Evolutionary conservation across 2,797 vertebrate genomes (phyloP).

Genomic region (Myotis vivesi): DNA sequence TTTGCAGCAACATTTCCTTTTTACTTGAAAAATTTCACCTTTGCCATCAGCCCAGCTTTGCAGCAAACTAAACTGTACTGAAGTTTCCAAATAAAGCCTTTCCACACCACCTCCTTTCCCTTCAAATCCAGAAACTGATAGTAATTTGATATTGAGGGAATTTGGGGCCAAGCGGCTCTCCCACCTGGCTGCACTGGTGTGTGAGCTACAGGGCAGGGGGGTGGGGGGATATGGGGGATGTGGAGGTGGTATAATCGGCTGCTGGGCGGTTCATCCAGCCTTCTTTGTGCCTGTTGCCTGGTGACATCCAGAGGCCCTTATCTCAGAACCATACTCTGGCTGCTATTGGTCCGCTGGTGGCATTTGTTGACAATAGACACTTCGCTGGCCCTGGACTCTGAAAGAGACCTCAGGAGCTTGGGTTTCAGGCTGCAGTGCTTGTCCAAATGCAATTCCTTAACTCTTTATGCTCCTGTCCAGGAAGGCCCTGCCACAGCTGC

Average conservation of each 20-base stretch:
- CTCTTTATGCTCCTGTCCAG: background rate
- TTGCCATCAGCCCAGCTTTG: background rate
- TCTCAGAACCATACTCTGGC: background rate
- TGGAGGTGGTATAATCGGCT: background rate
- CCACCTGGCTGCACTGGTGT: background rate
- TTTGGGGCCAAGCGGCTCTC: background rate
- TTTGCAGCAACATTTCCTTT: background rate
- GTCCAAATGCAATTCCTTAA: slow-evolving; percentile 27
- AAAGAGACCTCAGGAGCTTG: slow-evolving; percentile 52
- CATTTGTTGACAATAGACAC: slow-evolving; percentile 67
- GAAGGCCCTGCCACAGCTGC: background rate
- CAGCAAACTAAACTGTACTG: background rate
- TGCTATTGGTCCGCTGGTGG: background rate
- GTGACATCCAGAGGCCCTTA: slow-evolving; percentile 30
- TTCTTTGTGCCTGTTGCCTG: slow-evolving; percentile 59
- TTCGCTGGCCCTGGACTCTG: background rate
- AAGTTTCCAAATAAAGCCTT: slow-evolving; percentile 8
- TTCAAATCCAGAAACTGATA: background rate
- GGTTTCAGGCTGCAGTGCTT: slow-evolving; percentile 49
- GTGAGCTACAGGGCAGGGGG: background rate
- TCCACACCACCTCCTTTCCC: background rate
- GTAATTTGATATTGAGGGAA: slow-evolving; percentile 43
- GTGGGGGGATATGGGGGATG: background rate
- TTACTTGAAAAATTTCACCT: background rate
- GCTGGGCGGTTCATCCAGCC: background rate